Evolutionary conservation across 2,113 vertebrate genomes (phyloP), one percentile per base, ranked within the genome.

Genomic region (Cinclus mexicanus): DNA sequence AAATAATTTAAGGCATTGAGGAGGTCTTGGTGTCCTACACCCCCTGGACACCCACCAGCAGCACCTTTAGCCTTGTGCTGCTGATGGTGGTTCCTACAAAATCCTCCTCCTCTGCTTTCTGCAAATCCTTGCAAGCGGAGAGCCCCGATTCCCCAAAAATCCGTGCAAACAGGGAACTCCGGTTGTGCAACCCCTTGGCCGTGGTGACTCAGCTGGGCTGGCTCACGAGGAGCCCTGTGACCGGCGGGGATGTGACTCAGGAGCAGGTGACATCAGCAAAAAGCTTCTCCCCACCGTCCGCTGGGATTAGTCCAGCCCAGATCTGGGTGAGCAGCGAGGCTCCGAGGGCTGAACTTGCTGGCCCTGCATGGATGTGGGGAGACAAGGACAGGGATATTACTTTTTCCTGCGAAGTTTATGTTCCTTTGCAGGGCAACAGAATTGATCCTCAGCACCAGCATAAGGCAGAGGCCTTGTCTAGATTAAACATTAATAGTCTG

Each of bases 281-380:
- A 76, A 42, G 0, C 31, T 59, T 37, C 35, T 92, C 86, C 71
- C 74, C 79, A 79, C 20, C 12, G 0, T 6, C 0, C 0, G 1
- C 39, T 15, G 52, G 17, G 42, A 12, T 2, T 5, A 13, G 6
- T 1, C 0, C 2, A 50, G 29, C 23, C 18, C 31, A 15, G 69
- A 33, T 65, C 50, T 74, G 57, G n/a, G 18, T 24, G 12, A 89
- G 57, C 46, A 79, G 63, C 6, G 31, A 25, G 52, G 24, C 12
- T 20, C 24, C 0, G 12, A 87, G 35, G 26, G 33, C 22, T 74
- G 46, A 63, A 12, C 29, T 16, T 12, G 26, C 67, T n/a, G 35
- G 26, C 16, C 35, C 61, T 33, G 63, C 13, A 9, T 42, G 53
- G 33, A 1, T 24, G 13, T 7, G 11, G 12, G 8, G 23, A 19